A percentile compares a stretch with the other conserved stretches of the same genome.
These are phyloP conservation scores for Cyphomyrus discorhynchus DNA, from an alignment of 2,113 vertebrate genomes.

Conservation along the genomic window DNA sequence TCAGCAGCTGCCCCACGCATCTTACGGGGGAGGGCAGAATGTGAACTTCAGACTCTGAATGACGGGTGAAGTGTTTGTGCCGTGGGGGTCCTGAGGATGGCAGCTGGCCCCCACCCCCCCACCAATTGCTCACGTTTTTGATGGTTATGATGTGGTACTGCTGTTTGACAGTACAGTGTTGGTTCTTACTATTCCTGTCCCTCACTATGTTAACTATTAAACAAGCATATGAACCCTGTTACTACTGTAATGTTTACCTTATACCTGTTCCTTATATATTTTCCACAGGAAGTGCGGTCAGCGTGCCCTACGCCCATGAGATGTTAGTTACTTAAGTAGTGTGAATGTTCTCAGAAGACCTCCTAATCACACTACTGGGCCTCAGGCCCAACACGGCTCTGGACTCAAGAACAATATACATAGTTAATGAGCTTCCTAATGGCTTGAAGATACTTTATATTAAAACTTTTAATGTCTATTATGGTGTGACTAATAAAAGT, in stretches of 20 bases:
- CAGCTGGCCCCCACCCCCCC: not conserved
- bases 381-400: not conserved
- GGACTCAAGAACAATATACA: conserved; percentile 34
- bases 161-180: not conserved
- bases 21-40: conserved; percentile 30
- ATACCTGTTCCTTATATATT: conserved; percentile 46
- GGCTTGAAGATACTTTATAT: conserved; percentile 30
- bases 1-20: conserved; percentile 22
- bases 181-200: conserved; percentile 32
- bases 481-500: conserved; percentile 32
- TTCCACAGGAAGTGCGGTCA: conserved; percentile 34
- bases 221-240: conserved; percentile 44
- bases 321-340: conserved; percentile 15
- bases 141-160: conserved; percentile 29
- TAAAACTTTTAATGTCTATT: conserved; percentile 30
- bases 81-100: conserved; percentile 1
- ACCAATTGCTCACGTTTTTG: conserved; percentile 7
- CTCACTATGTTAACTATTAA: conserved; percentile 55
- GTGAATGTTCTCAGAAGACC: conserved; percentile 6
- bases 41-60: conserved; percentile 30
- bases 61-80: conserved; percentile 12
- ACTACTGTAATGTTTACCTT: conserved; percentile 62
- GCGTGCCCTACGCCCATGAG: conserved; percentile 28
- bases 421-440: conserved; percentile 26
- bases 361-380: not conserved